Conservation (phyloP, 2,113 vertebrate genomes). For the Pagrus major region DNA sequence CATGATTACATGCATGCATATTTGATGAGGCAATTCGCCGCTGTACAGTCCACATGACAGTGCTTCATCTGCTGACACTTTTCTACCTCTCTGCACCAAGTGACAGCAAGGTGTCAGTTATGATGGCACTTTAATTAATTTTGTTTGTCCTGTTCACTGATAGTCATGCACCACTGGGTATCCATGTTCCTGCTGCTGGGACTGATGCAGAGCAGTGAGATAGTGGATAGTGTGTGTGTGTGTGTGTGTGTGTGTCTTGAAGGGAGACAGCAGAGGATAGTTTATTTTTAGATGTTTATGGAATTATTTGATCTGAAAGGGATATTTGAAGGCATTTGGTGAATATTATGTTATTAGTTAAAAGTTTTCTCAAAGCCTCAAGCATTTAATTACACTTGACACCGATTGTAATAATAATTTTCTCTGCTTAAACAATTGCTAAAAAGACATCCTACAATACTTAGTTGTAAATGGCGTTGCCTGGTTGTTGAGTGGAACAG, state of each 20-base stretch:
- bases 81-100: conserved; percentile 83
- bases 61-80: conserved; percentile 74
- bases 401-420: not conserved
- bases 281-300: conserved; percentile 27
- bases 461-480: not conserved
- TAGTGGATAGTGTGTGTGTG: conserved; percentile 21
- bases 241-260: conserved; percentile 42
- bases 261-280: not conserved
- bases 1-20: conserved; percentile 60
- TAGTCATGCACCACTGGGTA: conserved; percentile 81
- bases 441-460: not conserved
- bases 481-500: too few species aligned
- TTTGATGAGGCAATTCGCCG: conserved; percentile 58
- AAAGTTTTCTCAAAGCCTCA: not conserved
- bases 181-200: conserved; percentile 69
- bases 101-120: conserved; percentile 85
- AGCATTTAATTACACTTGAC: not conserved
- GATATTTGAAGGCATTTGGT: not conserved
- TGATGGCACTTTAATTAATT: conserved; percentile 87
- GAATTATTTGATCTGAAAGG: conserved; percentile 8
- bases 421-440: not conserved
- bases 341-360: not conserved
- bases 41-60: conserved; percentile 62
- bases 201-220: conserved; percentile 61
- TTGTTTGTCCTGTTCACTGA: conserved; percentile 86